A percentile compares a stretch with the other conserved stretches of the same genome.
Evolutionary conservation across 2,888 invertebrate species (phyloP).

Genomic region (Hartigia nigra): DNA sequence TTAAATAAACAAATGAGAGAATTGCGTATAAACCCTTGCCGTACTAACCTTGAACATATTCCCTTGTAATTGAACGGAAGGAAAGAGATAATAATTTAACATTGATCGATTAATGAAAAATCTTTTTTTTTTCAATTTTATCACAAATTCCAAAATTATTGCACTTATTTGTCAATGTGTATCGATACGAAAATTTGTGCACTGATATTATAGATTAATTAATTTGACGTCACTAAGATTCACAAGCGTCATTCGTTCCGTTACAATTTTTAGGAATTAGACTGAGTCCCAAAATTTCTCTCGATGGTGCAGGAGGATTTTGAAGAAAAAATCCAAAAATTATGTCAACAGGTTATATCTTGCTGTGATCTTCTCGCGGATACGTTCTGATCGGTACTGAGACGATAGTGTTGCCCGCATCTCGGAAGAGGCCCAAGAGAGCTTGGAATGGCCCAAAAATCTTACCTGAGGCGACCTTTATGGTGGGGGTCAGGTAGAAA

Average conservation of each 20-base stretch:
- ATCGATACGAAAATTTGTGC: not conserved
- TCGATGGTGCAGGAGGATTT: not conserved
- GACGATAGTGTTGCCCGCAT: slow-evolving; percentile 23
- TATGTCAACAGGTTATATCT: not conserved
- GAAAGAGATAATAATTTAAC: not conserved
- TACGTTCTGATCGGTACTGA: slow-evolving; percentile 49
- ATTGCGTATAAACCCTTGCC: no score
- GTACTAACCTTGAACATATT: not conserved
- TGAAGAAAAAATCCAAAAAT: not conserved
- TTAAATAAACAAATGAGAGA: no score
- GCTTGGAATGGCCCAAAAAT: slow-evolving; percentile 44
- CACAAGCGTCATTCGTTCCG: not conserved
- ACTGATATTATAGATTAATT: not conserved
- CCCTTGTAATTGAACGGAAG: not conserved
- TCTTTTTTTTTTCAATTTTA: not conserved
- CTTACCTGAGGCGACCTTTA: slow-evolving; percentile 60
- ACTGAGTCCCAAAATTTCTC: not conserved
- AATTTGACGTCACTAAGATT: not conserved
- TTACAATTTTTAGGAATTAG: not conserved
- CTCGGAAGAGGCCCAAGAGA: slow-evolving; percentile 61
- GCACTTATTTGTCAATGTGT: not conserved
- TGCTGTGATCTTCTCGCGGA: slow-evolving; percentile 38
- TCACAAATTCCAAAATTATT: not conserved
- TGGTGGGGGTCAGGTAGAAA: slow-evolving; percentile 62
- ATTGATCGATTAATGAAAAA: not conserved